phyloP scores from a whole-genome alignment of 2,888 invertebrate species.

The Drosophila neonasuta region DNA sequence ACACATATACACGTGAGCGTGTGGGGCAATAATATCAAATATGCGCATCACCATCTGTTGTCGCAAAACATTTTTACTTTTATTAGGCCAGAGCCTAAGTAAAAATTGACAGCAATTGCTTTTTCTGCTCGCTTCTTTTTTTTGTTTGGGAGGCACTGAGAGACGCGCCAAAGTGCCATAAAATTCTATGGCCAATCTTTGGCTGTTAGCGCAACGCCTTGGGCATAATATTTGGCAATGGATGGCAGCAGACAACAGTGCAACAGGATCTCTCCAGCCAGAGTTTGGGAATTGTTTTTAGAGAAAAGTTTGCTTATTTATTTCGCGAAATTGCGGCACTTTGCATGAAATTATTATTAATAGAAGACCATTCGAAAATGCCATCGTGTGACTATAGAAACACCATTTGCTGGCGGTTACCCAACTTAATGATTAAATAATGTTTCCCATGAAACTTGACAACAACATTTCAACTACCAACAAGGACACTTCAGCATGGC shows the following conservation, averaged over 20 bases:
- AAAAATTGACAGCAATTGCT: slow-evolving; percentile 72
- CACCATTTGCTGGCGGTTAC: slow-evolving; percentile 30
- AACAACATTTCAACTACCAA: neutral
- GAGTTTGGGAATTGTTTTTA: slow-evolving; percentile 38
- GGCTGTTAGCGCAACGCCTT: slow-evolving; percentile 66
- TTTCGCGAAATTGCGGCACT: slow-evolving; percentile 46
- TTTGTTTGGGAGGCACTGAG: slow-evolving; percentile 26
- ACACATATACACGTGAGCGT: slow-evolving; percentile 8
- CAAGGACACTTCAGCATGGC: neutral
- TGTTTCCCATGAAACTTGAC: slow-evolving; percentile 9
- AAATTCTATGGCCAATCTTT: slow-evolving; percentile 71
- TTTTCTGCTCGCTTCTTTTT: slow-evolving; percentile 11
- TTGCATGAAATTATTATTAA: slow-evolving; percentile 56
- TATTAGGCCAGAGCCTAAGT: slow-evolving; percentile 61
- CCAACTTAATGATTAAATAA: slow-evolving; percentile 41
- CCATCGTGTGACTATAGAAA: slow-evolving; percentile 30
- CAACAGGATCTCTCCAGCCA: slow-evolving; percentile 32
- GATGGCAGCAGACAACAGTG: slow-evolving; percentile 27
- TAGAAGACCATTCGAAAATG: slow-evolving; percentile 34
- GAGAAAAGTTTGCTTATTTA: slow-evolving; percentile 51
- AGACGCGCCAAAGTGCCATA: slow-evolving; percentile 62
- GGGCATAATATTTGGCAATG: slow-evolving; percentile 61
- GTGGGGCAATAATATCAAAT: slow-evolving; percentile 63
- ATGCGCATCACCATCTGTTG: slow-evolving; percentile 71
- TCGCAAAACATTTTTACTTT: slow-evolving; percentile 57